These are phyloP conservation scores for Tetraneura akinire DNA, from an alignment of 1,140 invertebrate species.

Conservation along the genomic window DNA sequence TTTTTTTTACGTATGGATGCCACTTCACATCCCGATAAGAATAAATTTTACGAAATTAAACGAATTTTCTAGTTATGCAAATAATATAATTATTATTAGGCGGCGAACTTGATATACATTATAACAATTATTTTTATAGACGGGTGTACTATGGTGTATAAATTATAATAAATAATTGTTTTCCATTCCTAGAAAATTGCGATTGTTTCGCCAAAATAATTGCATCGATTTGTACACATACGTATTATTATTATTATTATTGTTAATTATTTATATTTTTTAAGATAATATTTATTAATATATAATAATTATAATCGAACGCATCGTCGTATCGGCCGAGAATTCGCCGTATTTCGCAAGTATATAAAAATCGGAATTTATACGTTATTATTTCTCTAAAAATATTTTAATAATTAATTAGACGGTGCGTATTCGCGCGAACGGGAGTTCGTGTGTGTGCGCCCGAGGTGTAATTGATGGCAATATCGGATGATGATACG, in stretches of 20 bases:
- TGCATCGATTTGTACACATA: constrained; percentile 14
- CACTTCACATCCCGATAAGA: constrained; percentile 40
- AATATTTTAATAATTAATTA: no score
- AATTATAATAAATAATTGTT: not conserved
- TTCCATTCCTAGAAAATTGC: not conserved
- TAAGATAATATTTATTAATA: no score
- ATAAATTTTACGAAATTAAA: constrained; percentile 35
- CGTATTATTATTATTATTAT: no score
- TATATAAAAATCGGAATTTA: not conserved
- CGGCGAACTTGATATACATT: not conserved
- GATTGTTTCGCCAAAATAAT: constrained; percentile 9
- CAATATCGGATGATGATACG: not conserved
- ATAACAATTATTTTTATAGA: not conserved
- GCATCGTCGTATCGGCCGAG: not conserved
- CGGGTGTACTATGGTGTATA: no score
- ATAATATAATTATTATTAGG: constrained; percentile 24
- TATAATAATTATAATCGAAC: no score
- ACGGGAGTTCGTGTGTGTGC: not conserved
- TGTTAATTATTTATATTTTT: not conserved
- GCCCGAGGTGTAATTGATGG: not conserved
- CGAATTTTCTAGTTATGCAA: constrained; percentile 18
- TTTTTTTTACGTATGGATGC: no score
- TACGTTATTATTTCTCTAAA: not conserved
- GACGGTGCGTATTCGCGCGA: not conserved
- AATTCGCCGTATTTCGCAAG: not conserved